Conservation (phyloP, 2,113 vertebrate genomes). For the Acrocephalus kingi region DNA sequence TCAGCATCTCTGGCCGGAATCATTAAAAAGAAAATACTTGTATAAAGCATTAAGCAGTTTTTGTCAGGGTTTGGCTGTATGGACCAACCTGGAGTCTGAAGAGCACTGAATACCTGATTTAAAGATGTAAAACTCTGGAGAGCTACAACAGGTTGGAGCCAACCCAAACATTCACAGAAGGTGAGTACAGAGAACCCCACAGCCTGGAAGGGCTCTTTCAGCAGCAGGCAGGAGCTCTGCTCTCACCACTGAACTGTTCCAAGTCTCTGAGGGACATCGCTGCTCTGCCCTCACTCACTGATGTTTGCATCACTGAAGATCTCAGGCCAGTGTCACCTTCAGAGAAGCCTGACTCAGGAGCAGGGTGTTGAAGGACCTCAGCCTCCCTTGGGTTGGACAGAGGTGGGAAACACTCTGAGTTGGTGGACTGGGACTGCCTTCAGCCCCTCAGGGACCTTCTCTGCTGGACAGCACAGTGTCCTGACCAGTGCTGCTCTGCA, state of each 20-base stretch:
- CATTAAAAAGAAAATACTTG: constrained; percentile 65
- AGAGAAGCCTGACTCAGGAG: background rate
- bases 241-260: background rate
- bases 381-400: background rate
- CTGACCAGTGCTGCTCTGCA: background rate
- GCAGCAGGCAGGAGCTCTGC: background rate
- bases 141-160: background rate
- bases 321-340: background rate
- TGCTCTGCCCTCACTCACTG: background rate
- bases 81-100: background rate
- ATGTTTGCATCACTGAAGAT: background rate
- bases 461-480: background rate
- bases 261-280: background rate
- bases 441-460: background rate
- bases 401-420: background rate
- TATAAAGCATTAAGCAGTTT: constrained; percentile 48
- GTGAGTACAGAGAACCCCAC: background rate
- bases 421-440: background rate
- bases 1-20: constrained; percentile 52
- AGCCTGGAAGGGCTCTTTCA: background rate
- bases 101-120: background rate
- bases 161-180: background rate
- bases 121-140: constrained; percentile 2
- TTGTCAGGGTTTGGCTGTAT: constrained; percentile 22
- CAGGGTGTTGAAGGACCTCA: background rate